phyloP scores from a whole-genome alignment of 2,888 invertebrate species.

The Rhodophaea formosa region DNA sequence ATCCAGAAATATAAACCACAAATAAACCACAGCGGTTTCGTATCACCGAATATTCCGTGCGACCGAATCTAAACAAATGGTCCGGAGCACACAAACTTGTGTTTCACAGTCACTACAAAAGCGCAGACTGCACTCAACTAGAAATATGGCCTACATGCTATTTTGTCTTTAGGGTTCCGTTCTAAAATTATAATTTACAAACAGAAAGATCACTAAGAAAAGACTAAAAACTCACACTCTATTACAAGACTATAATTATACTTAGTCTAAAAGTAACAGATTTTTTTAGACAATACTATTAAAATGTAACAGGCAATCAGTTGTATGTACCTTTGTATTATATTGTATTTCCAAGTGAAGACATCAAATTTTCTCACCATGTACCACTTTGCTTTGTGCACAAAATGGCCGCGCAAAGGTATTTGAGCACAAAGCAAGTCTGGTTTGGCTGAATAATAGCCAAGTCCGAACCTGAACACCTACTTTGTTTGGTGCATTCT shows the following conservation, averaged over 20 bases:
- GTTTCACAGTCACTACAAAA: conserved; percentile 29
- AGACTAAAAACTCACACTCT: too few species aligned
- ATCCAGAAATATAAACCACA: background rate
- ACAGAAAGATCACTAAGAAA: too few species aligned
- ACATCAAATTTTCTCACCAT: too few species aligned
- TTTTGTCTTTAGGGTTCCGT: conserved; percentile 28
- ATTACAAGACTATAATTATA: too few species aligned
- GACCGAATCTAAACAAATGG: conserved; percentile 12
- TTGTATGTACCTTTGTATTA: too few species aligned
- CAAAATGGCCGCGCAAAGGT: too few species aligned
- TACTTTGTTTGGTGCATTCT: too few species aligned
- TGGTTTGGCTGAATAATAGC: conserved; percentile 45
- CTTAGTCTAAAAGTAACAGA: too few species aligned
- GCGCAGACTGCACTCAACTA: conserved; percentile 36
- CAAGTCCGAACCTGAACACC: conserved; percentile 9
- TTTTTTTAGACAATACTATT: too few species aligned
- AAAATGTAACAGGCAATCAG: too few species aligned
- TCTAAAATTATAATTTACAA: conserved; percentile 21
- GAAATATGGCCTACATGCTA: conserved; percentile 38
- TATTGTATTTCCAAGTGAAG: too few species aligned
- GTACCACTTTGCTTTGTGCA: too few species aligned
- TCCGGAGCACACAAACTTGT: conserved; percentile 4
- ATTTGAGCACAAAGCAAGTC: conserved; percentile 30
- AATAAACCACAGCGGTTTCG: background rate
- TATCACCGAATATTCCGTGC: background rate